phyloP scores from a whole-genome alignment of 2,113 vertebrate genomes.

The Microcebus jonahi region DNA sequence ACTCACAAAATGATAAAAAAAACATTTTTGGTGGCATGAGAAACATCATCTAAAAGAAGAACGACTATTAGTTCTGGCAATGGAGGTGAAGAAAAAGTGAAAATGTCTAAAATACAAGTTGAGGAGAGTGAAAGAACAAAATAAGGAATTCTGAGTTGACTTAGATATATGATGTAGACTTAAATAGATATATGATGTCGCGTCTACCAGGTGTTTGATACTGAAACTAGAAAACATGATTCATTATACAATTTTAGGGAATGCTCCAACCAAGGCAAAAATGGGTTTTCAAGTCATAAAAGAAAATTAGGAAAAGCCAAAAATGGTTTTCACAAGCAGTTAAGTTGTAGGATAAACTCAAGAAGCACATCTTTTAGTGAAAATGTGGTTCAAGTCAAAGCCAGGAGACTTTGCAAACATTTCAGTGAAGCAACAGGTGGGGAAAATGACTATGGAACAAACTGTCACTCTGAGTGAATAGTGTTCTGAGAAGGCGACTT shows the following conservation, averaged over 20 bases:
- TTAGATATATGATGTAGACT: not conserved
- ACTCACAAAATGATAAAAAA: not conserved
- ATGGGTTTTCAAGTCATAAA: not conserved
- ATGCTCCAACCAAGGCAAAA: not conserved
- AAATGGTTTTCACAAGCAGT: not conserved
- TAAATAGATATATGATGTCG: not conserved
- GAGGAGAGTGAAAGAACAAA: not conserved
- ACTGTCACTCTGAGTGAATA: not conserved
- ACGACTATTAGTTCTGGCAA: not conserved
- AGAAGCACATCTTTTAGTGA: conserved; percentile 36
- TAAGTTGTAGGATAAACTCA: conserved; percentile 32
- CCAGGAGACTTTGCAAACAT: conserved; percentile 1
- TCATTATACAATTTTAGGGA: not conserved
- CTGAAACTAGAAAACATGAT: not conserved
- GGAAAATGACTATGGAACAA: not conserved
- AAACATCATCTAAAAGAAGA: conserved; percentile 22
- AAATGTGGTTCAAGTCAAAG: conserved; percentile 40
- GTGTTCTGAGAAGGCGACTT: conserved; percentile 38
- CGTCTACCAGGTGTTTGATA: not conserved
- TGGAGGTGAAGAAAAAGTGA: not conserved
- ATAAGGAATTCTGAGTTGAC: not conserved
- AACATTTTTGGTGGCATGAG: conserved; percentile 17
- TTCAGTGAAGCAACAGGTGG: conserved; percentile 55
- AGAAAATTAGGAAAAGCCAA: not conserved
- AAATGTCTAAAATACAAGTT: not conserved